Percentiles rank a stretch among this genome's conserved stretches.
These are phyloP conservation scores for Eumeta japonica DNA, from an alignment of 1,140 invertebrate species.

Conservation along the genomic window DNA sequence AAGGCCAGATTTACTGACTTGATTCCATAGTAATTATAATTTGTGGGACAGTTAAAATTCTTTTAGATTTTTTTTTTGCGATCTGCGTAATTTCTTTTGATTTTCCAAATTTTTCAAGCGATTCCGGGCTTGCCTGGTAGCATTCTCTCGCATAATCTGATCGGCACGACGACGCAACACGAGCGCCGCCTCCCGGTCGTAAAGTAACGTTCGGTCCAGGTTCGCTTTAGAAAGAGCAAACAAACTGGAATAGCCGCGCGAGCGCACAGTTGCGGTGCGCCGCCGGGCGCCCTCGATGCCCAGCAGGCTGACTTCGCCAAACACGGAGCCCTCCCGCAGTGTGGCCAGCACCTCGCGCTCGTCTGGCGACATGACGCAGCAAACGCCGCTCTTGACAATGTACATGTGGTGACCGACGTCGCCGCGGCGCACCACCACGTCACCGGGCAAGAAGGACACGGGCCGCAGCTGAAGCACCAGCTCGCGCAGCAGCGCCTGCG, in stretches of 20 bases:
- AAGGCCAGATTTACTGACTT: no score
- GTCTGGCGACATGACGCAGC: slow-evolving; percentile 76
- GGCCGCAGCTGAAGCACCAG: slow-evolving; percentile 86
- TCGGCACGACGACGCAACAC: slow-evolving; percentile 83
- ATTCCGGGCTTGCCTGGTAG: slow-evolving; percentile 49
- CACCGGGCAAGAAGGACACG: slow-evolving; percentile 84
- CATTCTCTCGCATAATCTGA: slow-evolving; percentile 69
- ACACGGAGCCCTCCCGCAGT: slow-evolving; percentile 85
- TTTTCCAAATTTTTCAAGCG: no score
- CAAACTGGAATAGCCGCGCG: slow-evolving; percentile 87
- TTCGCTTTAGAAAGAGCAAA: slow-evolving; percentile 88
- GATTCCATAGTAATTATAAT: no score
- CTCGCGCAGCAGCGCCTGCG: slow-evolving; percentile 84
- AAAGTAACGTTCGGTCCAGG: slow-evolving; percentile 80
- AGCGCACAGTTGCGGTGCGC: slow-evolving; percentile 87
- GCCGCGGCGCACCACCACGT: slow-evolving; percentile 87
- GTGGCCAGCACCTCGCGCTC: slow-evolving; percentile 79
- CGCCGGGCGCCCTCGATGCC: slow-evolving; percentile 83
- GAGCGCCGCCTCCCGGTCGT: slow-evolving; percentile 88
- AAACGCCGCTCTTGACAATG: slow-evolving; percentile 86
- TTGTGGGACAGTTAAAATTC: no score
- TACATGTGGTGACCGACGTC: slow-evolving; percentile 97
- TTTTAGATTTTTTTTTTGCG: no score
- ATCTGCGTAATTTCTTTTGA: no score
- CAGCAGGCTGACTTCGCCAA: slow-evolving; percentile 91